phyloP scores from a whole-genome alignment of 2,113 vertebrate species.

The Plecotus auritus region DNA sequence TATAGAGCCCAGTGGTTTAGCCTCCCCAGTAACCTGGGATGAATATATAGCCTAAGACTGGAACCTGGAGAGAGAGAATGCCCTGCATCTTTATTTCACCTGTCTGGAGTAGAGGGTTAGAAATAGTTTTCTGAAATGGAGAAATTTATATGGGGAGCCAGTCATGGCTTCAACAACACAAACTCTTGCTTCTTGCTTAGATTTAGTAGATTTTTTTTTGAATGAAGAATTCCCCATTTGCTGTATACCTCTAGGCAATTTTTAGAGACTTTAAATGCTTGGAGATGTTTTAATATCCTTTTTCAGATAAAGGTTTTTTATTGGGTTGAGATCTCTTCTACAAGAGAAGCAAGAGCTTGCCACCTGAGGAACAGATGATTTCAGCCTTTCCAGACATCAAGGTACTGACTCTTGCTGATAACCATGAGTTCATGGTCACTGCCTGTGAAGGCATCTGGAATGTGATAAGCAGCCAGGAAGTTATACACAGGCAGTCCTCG shows the following conservation, averaged over 20 bases:
- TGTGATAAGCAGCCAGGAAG: too few relatives aligned
- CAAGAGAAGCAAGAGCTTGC: too few relatives aligned
- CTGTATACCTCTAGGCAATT: background rate
- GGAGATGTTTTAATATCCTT: background rate
- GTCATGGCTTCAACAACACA: background rate
- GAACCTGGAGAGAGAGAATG: background rate
- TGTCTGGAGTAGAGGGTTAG: rapidly evolving
- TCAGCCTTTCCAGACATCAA: too few relatives aligned
- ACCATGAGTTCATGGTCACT: too few relatives aligned
- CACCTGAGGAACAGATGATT: too few relatives aligned
- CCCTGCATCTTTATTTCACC: background rate
- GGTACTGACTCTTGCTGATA: too few relatives aligned
- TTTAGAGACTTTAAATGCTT: background rate
- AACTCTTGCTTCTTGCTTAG: background rate
- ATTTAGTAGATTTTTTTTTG: background rate
- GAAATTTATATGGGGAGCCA: background rate
- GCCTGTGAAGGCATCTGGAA: too few relatives aligned
- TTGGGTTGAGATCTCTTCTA: too few relatives aligned
- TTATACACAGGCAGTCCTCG: too few relatives aligned
- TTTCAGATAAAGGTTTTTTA: background rate
- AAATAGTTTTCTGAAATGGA: background rate
- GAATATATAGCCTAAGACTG: background rate
- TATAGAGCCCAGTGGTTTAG: too few relatives aligned
- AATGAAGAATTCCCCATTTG: background rate
- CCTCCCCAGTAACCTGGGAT: background rate